phyloP scores from a whole-genome alignment of 2,888 invertebrate species.

The Hemithea aestivaria region DNA sequence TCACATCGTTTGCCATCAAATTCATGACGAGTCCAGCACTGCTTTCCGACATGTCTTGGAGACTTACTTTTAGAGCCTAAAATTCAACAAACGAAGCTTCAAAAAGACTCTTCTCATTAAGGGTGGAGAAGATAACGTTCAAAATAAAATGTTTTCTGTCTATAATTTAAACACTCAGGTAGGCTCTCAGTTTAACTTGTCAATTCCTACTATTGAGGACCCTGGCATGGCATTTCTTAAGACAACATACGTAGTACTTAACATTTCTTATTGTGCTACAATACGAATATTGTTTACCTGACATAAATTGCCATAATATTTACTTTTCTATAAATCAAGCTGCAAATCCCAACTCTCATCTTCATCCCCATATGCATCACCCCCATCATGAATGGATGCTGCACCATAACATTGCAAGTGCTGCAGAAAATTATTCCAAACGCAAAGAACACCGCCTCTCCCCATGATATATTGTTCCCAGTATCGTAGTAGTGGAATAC shows the following conservation, averaged over 20 bases:
- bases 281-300: too few relatives aligned
- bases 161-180: too few relatives aligned
- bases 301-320: not conserved
- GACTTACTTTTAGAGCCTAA: conserved; percentile 65
- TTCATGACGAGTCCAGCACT: conserved; percentile 76
- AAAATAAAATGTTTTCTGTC: too few relatives aligned
- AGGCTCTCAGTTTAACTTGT: too few relatives aligned
- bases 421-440: conserved; percentile 82
- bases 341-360: conserved; percentile 89
- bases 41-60: conserved; percentile 62
- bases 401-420: conserved; percentile 80
- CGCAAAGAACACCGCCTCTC: conserved; percentile 84
- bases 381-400: conserved; percentile 84
- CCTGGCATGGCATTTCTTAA: too few relatives aligned
- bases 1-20: conserved; percentile 87
- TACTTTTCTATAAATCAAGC: conserved; percentile 92
- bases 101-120: too few relatives aligned
- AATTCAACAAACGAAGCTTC: conserved; percentile 17
- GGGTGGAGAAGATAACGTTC: too few relatives aligned
- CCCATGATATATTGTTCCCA: conserved; percentile 69
- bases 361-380: conserved; percentile 90
- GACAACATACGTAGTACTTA: too few relatives aligned
- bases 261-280: too few relatives aligned
- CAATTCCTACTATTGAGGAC: too few relatives aligned
- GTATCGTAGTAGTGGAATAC: conserved; percentile 80